Conservation (phyloP, 2,797 vertebrate species). For the Falco rusticolus region DNA sequence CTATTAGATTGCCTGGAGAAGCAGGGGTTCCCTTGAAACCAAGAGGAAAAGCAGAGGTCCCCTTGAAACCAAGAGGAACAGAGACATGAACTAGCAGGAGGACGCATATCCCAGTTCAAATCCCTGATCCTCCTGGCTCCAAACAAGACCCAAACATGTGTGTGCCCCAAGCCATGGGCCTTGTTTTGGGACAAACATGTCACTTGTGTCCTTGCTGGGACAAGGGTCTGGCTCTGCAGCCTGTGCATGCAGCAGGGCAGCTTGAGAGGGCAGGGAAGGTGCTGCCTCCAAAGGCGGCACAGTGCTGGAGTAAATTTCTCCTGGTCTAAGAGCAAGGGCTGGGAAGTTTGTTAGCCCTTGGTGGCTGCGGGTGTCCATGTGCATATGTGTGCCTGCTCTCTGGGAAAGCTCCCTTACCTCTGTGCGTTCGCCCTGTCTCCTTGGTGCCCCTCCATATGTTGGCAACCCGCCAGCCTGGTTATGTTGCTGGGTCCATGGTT, state of each 20-base stretch:
- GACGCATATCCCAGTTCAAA: not conserved
- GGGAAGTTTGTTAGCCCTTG: not conserved
- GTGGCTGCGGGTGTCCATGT: not conserved
- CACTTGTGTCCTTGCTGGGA: not conserved
- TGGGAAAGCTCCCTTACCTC: not conserved
- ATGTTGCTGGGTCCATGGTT: accelerated
- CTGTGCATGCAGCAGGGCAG: not conserved
- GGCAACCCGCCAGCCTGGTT: not conserved
- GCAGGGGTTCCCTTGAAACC: too few relatives aligned
- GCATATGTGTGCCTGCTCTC: accelerated
- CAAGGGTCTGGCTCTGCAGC: not conserved
- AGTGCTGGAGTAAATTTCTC: not conserved
- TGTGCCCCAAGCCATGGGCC: not conserved
- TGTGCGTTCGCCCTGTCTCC: accelerated
- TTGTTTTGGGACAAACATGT: not conserved
- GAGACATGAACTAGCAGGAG: not conserved
- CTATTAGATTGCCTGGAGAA: not conserved
- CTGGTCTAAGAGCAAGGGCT: not conserved
- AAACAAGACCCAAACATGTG: accelerated
- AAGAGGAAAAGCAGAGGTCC: not conserved
- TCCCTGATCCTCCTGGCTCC: not conserved
- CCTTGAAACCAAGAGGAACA: not conserved
- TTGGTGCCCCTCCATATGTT: not conserved
- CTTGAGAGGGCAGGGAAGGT: not conserved
- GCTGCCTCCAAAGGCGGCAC: not conserved